Base-by-base conservation (phyloP, 2,888 invertebrate genomes). In the Cerceris rybyensis region DNA sequence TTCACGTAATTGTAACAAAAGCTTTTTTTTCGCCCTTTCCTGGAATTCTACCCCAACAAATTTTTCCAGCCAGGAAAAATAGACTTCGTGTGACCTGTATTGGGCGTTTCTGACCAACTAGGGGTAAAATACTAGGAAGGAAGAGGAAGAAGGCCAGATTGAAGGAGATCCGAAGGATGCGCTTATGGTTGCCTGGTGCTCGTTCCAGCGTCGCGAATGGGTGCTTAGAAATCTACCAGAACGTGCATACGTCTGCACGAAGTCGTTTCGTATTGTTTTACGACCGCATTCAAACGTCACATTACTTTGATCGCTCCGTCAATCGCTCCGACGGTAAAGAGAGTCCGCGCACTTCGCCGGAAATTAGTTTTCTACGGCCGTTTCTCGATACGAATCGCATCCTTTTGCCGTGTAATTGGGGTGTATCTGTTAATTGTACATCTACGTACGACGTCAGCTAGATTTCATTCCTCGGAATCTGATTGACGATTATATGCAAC, bases 281-380 rank as follows among this genome's bases (percentile, higher is more conserved):
- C 52, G 76, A 76, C 50, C 60, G 46, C 50, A 46, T 52, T 49
- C 54, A 69, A 75, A 52, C 70, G 75, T 70, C 74, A 58, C 70
- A 61, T 72, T 61, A 64, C 52, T 60, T 63, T 75, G 75, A 75
- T 75, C 70, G 75, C 58, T 65, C 54, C 50, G 68, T 68, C 61
- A 78, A 70, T 82, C 72, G 78, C 67, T 64, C 63, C 63, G 67
- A 14, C 59, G 17, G 66, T 42, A 7, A 28, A 46, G 54, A 60
- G 71, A 50, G 42, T 50, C 14, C 46, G 42, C 52, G 46, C 50
- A 28, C 58, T 50, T 28, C 39, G 42, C 64, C 67, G 80, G 80
- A 71, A 80, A 80, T 80, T 80, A 80, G 64, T 52, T 68, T 50
- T 79, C 74, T 42, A 49, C 58, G 67, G 43, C 49, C 43, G 43